phyloP scores from a whole-genome alignment of 2,113 vertebrate genomes.

The Machaerirhynchus nigripectus region DNA sequence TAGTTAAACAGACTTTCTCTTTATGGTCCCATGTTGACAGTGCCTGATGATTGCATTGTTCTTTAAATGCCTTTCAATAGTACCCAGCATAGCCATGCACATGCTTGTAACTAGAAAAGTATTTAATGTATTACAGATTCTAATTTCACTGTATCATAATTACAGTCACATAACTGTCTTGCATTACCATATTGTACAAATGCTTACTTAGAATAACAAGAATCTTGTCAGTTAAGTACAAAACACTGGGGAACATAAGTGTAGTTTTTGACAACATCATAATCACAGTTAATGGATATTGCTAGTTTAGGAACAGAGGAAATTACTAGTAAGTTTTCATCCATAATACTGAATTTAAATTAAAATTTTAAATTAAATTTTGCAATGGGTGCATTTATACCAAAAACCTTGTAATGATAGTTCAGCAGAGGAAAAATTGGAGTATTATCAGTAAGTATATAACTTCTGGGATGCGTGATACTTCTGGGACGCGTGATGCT shows the following conservation, averaged over 20 bases:
- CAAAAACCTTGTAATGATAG: neutral
- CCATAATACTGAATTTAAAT: neutral
- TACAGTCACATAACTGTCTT: neutral
- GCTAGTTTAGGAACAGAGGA: neutral
- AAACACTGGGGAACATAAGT: neutral
- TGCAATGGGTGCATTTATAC: neutral
- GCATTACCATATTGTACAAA: neutral
- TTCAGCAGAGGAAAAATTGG: neutral
- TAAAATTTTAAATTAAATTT: neutral
- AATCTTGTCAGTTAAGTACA: neutral
- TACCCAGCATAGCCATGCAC: neutral
- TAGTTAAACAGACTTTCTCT: neutral
- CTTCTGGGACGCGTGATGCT: neutral
- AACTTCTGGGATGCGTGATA: neutral
- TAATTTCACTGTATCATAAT: neutral
- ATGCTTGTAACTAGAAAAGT: neutral
- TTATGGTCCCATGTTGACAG: neutral
- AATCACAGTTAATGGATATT: neutral
- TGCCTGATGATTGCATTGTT: neutral
- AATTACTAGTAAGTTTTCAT: neutral
- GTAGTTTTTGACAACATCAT: neutral
- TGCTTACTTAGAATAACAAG: neutral
- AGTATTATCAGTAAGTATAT: neutral
- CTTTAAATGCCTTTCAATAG: neutral
- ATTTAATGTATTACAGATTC: neutral